phyloP scores from a whole-genome alignment of 2,113 vertebrate genomes.

The Platanista minor region DNA sequence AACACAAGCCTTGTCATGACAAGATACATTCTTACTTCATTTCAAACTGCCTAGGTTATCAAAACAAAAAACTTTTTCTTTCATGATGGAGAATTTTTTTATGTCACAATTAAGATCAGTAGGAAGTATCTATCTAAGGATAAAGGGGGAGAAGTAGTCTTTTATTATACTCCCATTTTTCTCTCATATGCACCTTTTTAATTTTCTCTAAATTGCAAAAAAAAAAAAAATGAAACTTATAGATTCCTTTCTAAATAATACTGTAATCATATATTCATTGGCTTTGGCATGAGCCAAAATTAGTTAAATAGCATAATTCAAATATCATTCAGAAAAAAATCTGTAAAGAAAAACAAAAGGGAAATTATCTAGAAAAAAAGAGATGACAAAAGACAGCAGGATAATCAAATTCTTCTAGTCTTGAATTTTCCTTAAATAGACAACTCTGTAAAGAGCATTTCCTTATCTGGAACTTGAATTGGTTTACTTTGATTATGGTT shows the following conservation, averaged over 20 bases:
- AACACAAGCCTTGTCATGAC: background rate
- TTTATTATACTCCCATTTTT: background rate
- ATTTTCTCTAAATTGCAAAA: background rate
- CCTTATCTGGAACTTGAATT: background rate
- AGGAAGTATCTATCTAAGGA: background rate
- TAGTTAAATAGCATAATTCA: background rate
- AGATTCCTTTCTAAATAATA: background rate
- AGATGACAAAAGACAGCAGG: background rate
- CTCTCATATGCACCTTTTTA: background rate
- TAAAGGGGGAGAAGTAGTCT: background rate
- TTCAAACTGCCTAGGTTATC: background rate
- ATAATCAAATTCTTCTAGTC: background rate
- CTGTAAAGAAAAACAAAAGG: background rate
- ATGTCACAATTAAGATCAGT: background rate
- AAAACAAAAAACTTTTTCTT: background rate
- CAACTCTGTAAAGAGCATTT: background rate
- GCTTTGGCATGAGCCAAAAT: background rate
- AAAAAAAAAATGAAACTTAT: background rate
- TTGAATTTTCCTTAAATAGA: background rate
- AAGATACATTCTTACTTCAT: constrained; percentile 27
- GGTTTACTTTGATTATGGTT: background rate
- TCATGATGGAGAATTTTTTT: background rate
- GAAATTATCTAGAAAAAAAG: background rate
- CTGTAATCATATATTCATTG: background rate
- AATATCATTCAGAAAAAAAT: background rate